Conservation (phyloP, 1,140 invertebrate species). For the Pogonognathellus flavescens region DNA sequence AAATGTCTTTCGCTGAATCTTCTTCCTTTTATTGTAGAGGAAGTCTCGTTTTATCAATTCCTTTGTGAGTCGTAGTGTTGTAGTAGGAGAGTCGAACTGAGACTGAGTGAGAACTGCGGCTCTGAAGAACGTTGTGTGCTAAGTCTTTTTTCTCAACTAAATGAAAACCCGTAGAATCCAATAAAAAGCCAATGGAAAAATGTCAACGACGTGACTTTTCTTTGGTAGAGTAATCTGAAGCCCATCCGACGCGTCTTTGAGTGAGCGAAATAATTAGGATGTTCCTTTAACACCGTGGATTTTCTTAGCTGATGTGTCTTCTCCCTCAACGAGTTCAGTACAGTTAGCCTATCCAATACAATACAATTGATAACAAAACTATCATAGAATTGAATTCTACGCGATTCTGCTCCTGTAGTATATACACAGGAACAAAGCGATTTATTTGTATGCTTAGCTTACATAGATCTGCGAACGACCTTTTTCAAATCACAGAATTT, state of each 20-base stretch:
- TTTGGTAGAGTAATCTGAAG: slow-evolving; percentile 25
- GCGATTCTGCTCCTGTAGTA: not conserved
- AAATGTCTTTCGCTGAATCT: slow-evolving; percentile 18
- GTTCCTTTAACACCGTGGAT: slow-evolving; percentile 3
- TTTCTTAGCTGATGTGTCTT: not conserved
- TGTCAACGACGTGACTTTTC: slow-evolving; percentile 38
- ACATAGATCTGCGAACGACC: not conserved
- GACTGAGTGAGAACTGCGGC: not conserved
- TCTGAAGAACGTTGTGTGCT: not conserved
- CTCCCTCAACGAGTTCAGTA: slow-evolving; percentile 1
- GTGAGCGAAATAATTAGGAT: slow-evolving; percentile 39
- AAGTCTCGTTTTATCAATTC: slow-evolving; percentile 15
- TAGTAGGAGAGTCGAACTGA: too few species aligned
- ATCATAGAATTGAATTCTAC: not conserved
- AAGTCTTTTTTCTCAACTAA: slow-evolving; percentile 26
- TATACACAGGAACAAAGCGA: not conserved
- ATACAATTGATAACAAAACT: slow-evolving; percentile 45
- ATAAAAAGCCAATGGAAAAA: slow-evolving; percentile 45
- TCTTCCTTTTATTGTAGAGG: not conserved
- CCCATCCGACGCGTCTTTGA: slow-evolving; percentile 38
- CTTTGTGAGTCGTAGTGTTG: slow-evolving; percentile 6
- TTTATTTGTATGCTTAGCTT: not conserved
- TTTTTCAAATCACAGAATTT: not conserved
- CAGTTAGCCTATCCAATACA: slow-evolving; percentile 40
- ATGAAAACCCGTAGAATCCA: slow-evolving; percentile 47